Evolutionary conservation across 2,888 invertebrate species (phyloP), one percentile per base, ranked within the genome.

Genomic region (Sturmia bella): DNA sequence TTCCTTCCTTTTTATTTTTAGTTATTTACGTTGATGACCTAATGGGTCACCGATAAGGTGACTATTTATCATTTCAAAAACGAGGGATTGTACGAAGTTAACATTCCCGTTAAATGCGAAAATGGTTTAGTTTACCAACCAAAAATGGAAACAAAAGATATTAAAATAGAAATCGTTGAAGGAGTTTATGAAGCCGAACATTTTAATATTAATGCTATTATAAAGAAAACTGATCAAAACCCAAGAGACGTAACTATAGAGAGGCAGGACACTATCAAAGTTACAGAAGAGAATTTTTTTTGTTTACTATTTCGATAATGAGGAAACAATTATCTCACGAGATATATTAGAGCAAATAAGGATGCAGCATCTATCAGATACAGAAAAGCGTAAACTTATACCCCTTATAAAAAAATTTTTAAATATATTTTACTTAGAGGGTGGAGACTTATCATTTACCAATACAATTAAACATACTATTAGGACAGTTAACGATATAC

Each of bases 291-390:
- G 13, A 57, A 43, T n/a, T 43, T 59, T 41, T 41, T 21, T 41
- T n/a, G n/a, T 39, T 19, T 57, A 39, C 19, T 39, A 37, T 39
- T 57, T 39, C 19, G 57, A 57, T 57, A 57, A 41, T 41, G 59
- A 41, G 41, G 41, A 61, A 61, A 61, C 27, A 27, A 27, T 1
- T 61, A 45, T 27, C 9, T 17, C 61, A 45, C 27, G 5, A 45
- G 15, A 61, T 45, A 59, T 59, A 59, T 41, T 59, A 41, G 59
- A 59, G n/a, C 57, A 59, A 24, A 59, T 59, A 59, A 59, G 59
- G 41, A 59, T 59, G 21, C 41, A 59, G 15, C 59, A 59, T 41
- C 41, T 59, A 41, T 59, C 59, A 59, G 59, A 59, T 2, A 21
- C 41, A 59, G 59, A 59, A 11, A 59, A 59, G 41, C 19, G 41